Conservation (phyloP, 2,888 invertebrate genomes). For the Oscheius myriophilus region DNA sequence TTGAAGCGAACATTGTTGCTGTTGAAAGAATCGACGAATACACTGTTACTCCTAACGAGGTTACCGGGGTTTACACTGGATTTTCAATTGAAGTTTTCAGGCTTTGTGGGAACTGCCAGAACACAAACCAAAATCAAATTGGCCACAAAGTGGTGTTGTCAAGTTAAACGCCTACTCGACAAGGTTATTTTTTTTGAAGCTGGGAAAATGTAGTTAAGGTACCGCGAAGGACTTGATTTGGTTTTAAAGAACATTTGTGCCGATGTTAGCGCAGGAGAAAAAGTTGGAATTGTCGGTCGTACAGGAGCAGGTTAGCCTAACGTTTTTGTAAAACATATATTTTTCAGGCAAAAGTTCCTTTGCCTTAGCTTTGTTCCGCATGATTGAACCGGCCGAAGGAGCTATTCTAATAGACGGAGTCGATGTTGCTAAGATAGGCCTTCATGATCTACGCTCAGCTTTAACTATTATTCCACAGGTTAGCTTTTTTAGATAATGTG, state of each 20-base stretch:
- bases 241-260: slow-evolving; percentile 85
- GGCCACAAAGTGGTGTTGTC: slow-evolving; percentile 49
- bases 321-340: too few relatives aligned
- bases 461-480: slow-evolving; percentile 81
- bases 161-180: slow-evolving; percentile 48
- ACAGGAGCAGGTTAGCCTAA: slow-evolving; percentile 66
- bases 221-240: slow-evolving; percentile 76
- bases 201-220: too few relatives aligned
- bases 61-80: slow-evolving; percentile 70
- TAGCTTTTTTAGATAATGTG: neutral
- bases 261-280: slow-evolving; percentile 78
- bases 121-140: slow-evolving; percentile 36
- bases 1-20: slow-evolving; percentile 96
- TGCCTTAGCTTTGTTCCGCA: slow-evolving; percentile 86
- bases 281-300: slow-evolving; percentile 74
- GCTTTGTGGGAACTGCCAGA: slow-evolving; percentile 68
- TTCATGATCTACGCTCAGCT: slow-evolving; percentile 85
- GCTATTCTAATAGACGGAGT: slow-evolving; percentile 85
- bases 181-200: too few relatives aligned
- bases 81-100: slow-evolving; percentile 60
- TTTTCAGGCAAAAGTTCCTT: slow-evolving; percentile 84
- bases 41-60: slow-evolving; percentile 45
- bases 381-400: slow-evolving; percentile 83
- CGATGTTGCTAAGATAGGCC: slow-evolving; percentile 82
- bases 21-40: slow-evolving; percentile 92